These are phyloP conservation scores for Lamprologus sp. DNA, from an alignment of 2,113 vertebrate species.

Conservation along the genomic window DNA sequence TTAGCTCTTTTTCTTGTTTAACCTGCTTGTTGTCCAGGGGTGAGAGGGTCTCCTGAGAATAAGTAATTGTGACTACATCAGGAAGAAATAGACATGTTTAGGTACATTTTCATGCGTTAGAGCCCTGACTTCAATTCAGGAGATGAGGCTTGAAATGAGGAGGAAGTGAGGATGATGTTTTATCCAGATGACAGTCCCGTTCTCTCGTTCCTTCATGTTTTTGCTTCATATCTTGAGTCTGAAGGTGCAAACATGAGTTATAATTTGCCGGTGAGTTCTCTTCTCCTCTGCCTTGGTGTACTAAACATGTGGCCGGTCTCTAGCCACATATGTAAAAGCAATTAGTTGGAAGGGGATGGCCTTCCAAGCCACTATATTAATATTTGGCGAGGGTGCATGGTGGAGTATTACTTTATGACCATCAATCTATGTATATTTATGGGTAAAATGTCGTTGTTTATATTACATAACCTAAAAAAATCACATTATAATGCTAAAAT, in stretches of 20 bases:
- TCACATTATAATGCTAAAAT: neutral
- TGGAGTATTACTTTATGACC: neutral
- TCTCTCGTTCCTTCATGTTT: neutral
- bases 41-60: neutral
- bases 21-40: neutral
- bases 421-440: neutral
- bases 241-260: neutral
- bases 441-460: fast-evolving
- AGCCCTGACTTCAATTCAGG: neutral
- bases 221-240: neutral
- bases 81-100: neutral
- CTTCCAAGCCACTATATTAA: neutral
- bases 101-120: neutral
- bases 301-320: neutral
- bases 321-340: neutral
- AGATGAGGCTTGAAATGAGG: neutral
- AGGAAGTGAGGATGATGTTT: neutral
- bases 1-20: neutral
- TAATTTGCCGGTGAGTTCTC: neutral
- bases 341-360: neutral
- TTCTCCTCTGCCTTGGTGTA: neutral
- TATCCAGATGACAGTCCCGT: neutral
- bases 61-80: neutral
- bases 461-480: neutral
- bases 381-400: neutral